phyloP scores from a whole-genome alignment of 1,140 invertebrate species.

The Heliconius hewitsoni region DNA sequence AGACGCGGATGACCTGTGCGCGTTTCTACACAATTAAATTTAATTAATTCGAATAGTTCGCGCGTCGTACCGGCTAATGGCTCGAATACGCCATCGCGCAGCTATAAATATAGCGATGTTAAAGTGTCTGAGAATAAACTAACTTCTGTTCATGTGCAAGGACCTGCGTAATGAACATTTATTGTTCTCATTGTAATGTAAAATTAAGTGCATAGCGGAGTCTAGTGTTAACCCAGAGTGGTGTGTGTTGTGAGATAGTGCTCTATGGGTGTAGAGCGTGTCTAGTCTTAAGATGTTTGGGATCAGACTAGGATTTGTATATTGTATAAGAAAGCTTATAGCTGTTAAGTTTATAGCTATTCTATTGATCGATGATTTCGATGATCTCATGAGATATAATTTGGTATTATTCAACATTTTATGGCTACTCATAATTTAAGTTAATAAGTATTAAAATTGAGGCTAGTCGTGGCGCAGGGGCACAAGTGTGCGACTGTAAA shows the following conservation, averaged over 20 bases:
- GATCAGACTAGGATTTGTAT: background rate
- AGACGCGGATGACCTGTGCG: conserved; percentile 53
- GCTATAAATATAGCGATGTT: conserved; percentile 58
- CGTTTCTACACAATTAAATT: conserved; percentile 76
- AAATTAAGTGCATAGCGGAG: background rate
- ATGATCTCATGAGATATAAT: too few species aligned
- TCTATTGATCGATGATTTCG: too few species aligned
- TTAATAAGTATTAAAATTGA: too few species aligned
- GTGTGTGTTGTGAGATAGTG: background rate
- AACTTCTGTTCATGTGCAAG: conserved; percentile 25
- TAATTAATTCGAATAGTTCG: conserved; percentile 77
- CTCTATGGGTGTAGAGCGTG: background rate
- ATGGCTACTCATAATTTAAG: too few species aligned
- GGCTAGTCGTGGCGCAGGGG: too few species aligned
- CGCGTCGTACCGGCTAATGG: conserved; percentile 66
- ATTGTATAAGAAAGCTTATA: background rate
- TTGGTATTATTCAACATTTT: too few species aligned
- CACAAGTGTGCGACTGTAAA: too few species aligned
- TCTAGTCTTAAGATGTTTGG: background rate
- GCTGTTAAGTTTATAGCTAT: too few species aligned
- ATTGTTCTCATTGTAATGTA: conserved; percentile 12
- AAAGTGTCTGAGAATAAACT: conserved; percentile 30
- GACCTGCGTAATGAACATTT: conserved; percentile 10
- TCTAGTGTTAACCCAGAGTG: background rate
- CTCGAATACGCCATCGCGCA: conserved; percentile 62